Percentiles rank a stretch among this genome's conserved stretches.
phyloP scores from a whole-genome alignment of 1,140 invertebrate genomes.

The Tetraneura akinire region DNA sequence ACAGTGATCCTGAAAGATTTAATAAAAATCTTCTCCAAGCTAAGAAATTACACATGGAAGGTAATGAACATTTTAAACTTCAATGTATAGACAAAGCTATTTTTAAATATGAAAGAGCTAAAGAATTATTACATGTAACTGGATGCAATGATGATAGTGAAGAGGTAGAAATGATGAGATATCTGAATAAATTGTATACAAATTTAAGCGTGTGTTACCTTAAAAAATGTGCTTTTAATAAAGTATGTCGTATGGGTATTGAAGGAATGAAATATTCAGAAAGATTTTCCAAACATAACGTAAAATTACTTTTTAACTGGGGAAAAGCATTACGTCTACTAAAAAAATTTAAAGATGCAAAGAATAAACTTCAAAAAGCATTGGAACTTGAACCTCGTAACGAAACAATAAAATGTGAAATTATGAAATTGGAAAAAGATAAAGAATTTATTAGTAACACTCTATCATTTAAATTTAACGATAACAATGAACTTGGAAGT shows the following conservation, averaged over 20 bases:
- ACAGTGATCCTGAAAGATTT: constrained; percentile 11
- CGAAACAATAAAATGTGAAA: not conserved
- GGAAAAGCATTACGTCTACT: constrained; percentile 32
- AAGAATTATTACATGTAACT: constrained; percentile 21
- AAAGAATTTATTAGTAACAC: constrained; percentile 1
- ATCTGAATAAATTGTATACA: constrained; percentile 28
- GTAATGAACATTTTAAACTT: constrained; percentile 30
- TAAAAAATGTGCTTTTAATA: constrained; percentile 44
- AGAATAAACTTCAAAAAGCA: not conserved
- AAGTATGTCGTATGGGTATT: constrained; percentile 34
- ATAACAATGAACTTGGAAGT: not conserved
- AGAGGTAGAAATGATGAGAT: constrained; percentile 41
- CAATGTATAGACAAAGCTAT: constrained; percentile 8
- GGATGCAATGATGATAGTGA: constrained; percentile 3
- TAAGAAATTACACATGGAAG: constrained; percentile 10
- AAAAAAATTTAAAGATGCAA: constrained; percentile 30
- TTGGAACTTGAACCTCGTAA: constrained; percentile 7
- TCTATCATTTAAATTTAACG: constrained; percentile 20
- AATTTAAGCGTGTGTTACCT: constrained; percentile 34
- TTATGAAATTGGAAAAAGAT: constrained; percentile 18
- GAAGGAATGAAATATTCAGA: constrained; percentile 29
- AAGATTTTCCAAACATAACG: constrained; percentile 1
- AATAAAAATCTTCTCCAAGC: not conserved
- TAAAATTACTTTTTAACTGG: constrained; percentile 34
- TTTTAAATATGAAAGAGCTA: constrained; percentile 6